phyloP scores from a whole-genome alignment of 1,140 invertebrate species.

The Lanistes nyassanus region DNA sequence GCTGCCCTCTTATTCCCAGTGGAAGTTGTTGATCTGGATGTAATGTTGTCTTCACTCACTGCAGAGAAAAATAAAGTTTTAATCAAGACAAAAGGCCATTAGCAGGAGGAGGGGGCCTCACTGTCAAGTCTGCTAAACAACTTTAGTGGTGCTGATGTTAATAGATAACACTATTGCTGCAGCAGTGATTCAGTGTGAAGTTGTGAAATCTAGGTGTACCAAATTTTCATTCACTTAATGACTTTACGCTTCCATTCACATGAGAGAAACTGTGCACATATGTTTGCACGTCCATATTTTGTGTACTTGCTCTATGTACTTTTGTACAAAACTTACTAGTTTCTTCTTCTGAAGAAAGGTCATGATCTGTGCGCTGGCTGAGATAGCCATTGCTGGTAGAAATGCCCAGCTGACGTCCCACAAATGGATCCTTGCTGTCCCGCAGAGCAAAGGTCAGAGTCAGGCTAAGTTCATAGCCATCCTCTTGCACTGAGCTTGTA shows the following conservation, averaged over 20 bases:
- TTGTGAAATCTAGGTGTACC: not conserved
- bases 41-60: constrained; percentile 40
- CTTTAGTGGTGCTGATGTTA: no score
- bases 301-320: not conserved
- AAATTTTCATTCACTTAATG: not conserved
- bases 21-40: constrained; percentile 30
- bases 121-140: no score
- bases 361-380: constrained; percentile 51
- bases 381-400: constrained; percentile 49
- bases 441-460: constrained; percentile 65
- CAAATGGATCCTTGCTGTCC: constrained; percentile 53
- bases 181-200: no score
- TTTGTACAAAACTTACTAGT: constrained; percentile 21
- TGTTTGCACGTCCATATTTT: not conserved
- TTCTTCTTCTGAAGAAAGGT: constrained; percentile 36
- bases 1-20: constrained; percentile 34
- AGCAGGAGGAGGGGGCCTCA: no score
- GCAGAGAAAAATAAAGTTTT: constrained; percentile 17
- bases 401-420: constrained; percentile 50
- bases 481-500: constrained; percentile 60
- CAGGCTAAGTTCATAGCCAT: constrained; percentile 64
- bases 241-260: no score
- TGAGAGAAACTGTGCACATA: not conserved
- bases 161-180: no score
- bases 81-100: no score